Conservation (phyloP, 2,797 vertebrate genomes). For the Sternarchorhynchus goeldii region DNA sequence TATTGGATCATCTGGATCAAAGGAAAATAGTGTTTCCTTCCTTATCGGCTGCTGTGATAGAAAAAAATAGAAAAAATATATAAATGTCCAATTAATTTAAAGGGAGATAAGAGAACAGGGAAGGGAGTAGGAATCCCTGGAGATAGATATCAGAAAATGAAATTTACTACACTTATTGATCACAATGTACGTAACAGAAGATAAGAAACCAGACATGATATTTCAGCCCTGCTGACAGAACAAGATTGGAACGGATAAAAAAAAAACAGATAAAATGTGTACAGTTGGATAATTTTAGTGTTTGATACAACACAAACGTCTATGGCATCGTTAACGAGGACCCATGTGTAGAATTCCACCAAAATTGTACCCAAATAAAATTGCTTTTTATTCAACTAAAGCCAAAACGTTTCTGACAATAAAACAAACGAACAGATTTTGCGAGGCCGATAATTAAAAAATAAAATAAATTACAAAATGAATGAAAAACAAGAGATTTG, state of each 20-base stretch:
- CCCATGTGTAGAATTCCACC: too few species aligned
- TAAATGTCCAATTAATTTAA: slow-evolving; percentile 10
- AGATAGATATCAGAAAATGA: slow-evolving; percentile 45
- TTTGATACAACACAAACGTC: too few species aligned
- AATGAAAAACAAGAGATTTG: neutral
- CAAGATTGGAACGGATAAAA: too few species aligned
- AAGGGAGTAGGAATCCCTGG: neutral
- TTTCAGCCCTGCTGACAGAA: too few species aligned
- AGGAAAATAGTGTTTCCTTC: slow-evolving; percentile 10
- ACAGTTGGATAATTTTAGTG: too few species aligned
- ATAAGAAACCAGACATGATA: neutral
- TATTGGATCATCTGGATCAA: slow-evolving; percentile 9
- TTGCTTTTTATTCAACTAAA: neutral
- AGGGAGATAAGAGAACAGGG: neutral
- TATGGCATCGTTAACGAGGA: too few species aligned
- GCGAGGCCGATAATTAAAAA: too few species aligned
- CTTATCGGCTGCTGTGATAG: slow-evolving; percentile 34
- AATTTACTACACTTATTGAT: slow-evolving; percentile 28
- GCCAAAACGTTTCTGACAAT: too few species aligned
- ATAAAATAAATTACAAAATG: neutral
- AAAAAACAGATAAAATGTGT: too few species aligned
- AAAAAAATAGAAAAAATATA: neutral
- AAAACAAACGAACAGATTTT: too few species aligned
- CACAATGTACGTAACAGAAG: neutral
- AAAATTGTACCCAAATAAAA: too few species aligned